Base-by-base conservation (phyloP, 2,797 vertebrate genomes). In the Sorex maritimensis region DNA sequence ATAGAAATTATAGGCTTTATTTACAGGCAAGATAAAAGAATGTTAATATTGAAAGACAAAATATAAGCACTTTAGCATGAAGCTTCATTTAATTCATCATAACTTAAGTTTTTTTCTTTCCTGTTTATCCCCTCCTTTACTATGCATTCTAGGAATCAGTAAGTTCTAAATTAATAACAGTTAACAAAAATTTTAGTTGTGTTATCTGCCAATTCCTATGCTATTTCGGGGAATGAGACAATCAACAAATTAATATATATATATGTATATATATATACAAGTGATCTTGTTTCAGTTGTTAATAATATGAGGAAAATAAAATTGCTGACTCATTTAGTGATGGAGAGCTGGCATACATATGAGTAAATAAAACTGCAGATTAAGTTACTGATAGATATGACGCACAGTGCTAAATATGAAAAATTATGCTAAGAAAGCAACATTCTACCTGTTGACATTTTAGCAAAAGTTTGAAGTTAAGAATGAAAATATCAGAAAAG, bases 111-210 rank as follows among this genome's bases (percentile, higher is more conserved):
- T 4, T 10, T 82, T 34, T 3, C 49, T 79, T n/a, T 41, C 4
- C 19, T 38, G 10, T 77, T 49, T 23, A 41, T 63, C 21, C 30
- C 78, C 15, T 52, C 49, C 49, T 52, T 52, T 52, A 52, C 49
- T 86, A 1, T 19, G 68, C 55, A 7, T 46, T 68, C 10, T 15
- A 74, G 30, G 23, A 21, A 84, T 52, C 69, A 28, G 78, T 23
- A 30, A 71, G n/a, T 74, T 74, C 52, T 83, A 4, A 88, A 1
- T 49, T 87, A 81, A 79, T 26, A 88, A 93, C 58, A 90, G 26
- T 26, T 49, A 86, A 78, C 6, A 79, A 86, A 90, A 69, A 6
- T 71, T 34, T 74, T 72, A 75, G 11, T 75, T 87, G 15, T 46
- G 2, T 67, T 67, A 8, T 55, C 6, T 87, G 23, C 24, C n/a